A percentile compares a stretch with the other conserved stretches of the same genome.
Conservation (phyloP, 2,113 vertebrate species). For the Hypomesus transpacificus region DNA sequence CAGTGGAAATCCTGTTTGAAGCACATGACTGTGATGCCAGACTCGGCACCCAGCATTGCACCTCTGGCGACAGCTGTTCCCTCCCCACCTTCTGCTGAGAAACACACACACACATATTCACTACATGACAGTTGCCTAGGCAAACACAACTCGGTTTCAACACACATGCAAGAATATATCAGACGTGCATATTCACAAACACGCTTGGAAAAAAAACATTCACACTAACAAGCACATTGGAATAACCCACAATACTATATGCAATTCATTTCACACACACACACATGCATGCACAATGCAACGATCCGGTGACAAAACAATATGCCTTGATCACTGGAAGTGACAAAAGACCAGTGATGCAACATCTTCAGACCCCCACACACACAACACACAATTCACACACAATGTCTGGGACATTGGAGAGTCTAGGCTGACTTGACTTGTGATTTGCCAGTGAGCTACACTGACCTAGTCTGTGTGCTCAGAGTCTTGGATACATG, state of each 20-base stretch:
- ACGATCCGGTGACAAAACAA: not conserved
- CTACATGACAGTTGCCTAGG: not conserved
- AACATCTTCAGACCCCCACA: not conserved
- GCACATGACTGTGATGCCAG: slow-evolving; percentile 16
- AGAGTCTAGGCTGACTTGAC: not conserved
- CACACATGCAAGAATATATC: not conserved
- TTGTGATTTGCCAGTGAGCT: slow-evolving; percentile 22
- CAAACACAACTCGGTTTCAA: not conserved
- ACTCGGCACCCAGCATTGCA: slow-evolving; percentile 19
- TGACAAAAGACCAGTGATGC: not conserved
- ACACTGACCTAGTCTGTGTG: slow-evolving; percentile 9
- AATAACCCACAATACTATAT: not conserved
- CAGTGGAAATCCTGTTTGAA: slow-evolving; percentile 21
- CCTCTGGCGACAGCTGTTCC: slow-evolving; percentile 43
- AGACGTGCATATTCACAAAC: not conserved
- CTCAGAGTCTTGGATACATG: slow-evolving; percentile 5
- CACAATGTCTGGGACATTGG: not conserved
- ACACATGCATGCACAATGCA: not conserved
- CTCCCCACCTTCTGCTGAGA: slow-evolving; percentile 20
- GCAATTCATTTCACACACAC: not conserved
- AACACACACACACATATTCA: slow-evolving; percentile 4
- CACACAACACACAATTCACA: not conserved
- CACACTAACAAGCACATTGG: not conserved
- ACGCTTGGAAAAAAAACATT: not conserved
- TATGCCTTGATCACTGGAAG: not conserved